These are phyloP conservation scores for Epinotia brunnichana DNA, from an alignment of 2,888 invertebrate species.

Conservation along the genomic window DNA sequence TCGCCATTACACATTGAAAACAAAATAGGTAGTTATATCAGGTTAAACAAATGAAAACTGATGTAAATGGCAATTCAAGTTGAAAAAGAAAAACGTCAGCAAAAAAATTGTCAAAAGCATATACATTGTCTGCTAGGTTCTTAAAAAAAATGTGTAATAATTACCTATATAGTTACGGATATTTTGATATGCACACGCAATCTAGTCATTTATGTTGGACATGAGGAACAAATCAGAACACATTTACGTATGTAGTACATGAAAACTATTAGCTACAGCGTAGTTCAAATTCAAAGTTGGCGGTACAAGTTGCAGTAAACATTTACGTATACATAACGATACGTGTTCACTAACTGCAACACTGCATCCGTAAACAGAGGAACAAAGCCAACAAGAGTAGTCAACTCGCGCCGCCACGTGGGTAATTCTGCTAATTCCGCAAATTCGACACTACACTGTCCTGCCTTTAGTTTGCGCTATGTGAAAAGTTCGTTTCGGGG, in stretches of 20 bases:
- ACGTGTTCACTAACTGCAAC: slow-evolving; percentile 38
- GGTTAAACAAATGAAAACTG: too few species aligned
- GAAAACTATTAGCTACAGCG: slow-evolving; percentile 20
- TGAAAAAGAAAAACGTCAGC: too few species aligned
- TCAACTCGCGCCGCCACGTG: slow-evolving; percentile 36
- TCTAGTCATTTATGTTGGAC: slow-evolving; percentile 8
- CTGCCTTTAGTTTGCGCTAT: slow-evolving; percentile 32
- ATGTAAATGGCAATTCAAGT: too few species aligned
- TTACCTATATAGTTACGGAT: slow-evolving; percentile 4
- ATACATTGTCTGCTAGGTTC: not conserved
- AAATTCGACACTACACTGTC: slow-evolving; percentile 42
- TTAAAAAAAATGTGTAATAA: not conserved
- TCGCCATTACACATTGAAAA: too few species aligned
- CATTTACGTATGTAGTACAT: slow-evolving; percentile 14
- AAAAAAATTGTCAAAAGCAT: too few species aligned
- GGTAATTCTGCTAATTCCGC: slow-evolving; percentile 41
- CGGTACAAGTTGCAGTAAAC: slow-evolving; percentile 38
- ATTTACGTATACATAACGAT: slow-evolving; percentile 37
- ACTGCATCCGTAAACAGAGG: slow-evolving; percentile 40
- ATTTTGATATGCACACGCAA: slow-evolving; percentile 1
- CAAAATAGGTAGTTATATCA: too few species aligned
- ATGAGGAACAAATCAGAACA: not conserved
- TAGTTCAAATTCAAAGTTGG: slow-evolving; percentile 22
- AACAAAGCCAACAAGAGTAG: slow-evolving; percentile 42
- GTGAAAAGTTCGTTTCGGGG: slow-evolving; percentile 34